phyloP scores from a whole-genome alignment of 2,113 vertebrate genomes.

The Trematocara zebra region DNA sequence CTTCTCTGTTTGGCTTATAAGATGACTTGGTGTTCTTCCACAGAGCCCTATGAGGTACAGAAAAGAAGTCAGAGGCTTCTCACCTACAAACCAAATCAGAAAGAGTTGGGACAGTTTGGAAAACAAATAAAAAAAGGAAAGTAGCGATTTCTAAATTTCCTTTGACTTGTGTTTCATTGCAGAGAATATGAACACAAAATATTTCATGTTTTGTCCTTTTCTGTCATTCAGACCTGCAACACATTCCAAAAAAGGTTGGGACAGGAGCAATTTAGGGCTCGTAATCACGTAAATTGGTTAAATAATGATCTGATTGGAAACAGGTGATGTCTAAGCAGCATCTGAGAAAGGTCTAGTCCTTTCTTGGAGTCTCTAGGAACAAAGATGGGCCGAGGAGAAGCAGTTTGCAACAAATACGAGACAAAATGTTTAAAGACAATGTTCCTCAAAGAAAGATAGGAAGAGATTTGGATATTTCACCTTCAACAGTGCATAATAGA shows the following conservation, averaged over 20 bases:
- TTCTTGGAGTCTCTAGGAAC: neutral
- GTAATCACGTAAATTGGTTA: neutral
- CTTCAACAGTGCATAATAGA: neutral
- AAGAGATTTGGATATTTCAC: neutral
- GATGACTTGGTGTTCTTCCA: conserved; percentile 9
- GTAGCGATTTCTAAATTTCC: neutral
- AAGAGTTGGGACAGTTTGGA: neutral
- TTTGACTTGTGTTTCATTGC: neutral
- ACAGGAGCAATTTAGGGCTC: neutral
- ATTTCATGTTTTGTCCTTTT: neutral
- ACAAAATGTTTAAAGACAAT: neutral
- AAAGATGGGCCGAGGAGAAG: neutral
- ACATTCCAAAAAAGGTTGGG: neutral
- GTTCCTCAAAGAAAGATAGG: neutral
- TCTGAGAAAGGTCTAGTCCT: neutral
- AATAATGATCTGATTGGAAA: neutral
- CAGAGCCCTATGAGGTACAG: conserved; percentile 12
- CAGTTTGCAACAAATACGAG: neutral
- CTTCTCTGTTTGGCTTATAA: neutral
- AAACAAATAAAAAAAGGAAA: neutral
- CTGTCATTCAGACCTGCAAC: neutral
- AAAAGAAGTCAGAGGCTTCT: neutral
- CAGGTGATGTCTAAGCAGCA: neutral
- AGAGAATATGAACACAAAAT: neutral
- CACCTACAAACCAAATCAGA: neutral